Percentiles rank a stretch among this genome's conserved stretches.
These are phyloP conservation scores for Ochropacha duplaris DNA, from an alignment of 2,888 invertebrate species.

Conservation along the genomic window DNA sequence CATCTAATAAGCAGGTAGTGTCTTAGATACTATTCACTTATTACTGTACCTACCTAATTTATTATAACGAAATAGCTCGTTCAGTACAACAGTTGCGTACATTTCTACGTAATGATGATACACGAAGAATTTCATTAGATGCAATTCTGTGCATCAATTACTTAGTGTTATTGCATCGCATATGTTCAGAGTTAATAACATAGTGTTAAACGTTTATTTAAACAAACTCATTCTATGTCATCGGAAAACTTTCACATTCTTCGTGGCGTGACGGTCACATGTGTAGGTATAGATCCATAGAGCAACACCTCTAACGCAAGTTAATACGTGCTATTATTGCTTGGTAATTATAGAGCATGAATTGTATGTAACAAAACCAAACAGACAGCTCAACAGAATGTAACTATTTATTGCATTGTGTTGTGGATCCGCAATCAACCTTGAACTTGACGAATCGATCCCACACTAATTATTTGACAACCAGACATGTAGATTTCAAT, in stretches of 20 bases:
- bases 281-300: constrained; percentile 15
- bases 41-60: neutral
- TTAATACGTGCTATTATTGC: constrained; percentile 17
- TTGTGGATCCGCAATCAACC: constrained; percentile 12
- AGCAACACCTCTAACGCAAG: constrained; percentile 16
- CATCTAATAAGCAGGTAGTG: neutral
- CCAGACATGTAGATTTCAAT: neutral
- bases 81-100: neutral
- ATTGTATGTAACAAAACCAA: constrained; percentile 14
- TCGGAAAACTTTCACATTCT: constrained; percentile 62
- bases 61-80: constrained; percentile 5
- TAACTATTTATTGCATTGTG: constrained; percentile 7
- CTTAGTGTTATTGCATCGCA: neutral
- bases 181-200: neutral
- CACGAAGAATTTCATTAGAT: neutral
- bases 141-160: neutral
- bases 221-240: constrained; percentile 28
- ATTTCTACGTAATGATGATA: neutral
- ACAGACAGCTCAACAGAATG: constrained; percentile 14
- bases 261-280: constrained; percentile 58
- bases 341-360: constrained; percentile 2
- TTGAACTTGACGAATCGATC: constrained; percentile 26
- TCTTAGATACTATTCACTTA: neutral
- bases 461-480: neutral
- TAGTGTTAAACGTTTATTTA: constrained; percentile 20